A percentile compares a stretch with the other conserved stretches of the same genome.
These are phyloP conservation scores for Odontesthes bonariensis DNA, from an alignment of 2,113 vertebrate species.

Conservation along the genomic window DNA sequence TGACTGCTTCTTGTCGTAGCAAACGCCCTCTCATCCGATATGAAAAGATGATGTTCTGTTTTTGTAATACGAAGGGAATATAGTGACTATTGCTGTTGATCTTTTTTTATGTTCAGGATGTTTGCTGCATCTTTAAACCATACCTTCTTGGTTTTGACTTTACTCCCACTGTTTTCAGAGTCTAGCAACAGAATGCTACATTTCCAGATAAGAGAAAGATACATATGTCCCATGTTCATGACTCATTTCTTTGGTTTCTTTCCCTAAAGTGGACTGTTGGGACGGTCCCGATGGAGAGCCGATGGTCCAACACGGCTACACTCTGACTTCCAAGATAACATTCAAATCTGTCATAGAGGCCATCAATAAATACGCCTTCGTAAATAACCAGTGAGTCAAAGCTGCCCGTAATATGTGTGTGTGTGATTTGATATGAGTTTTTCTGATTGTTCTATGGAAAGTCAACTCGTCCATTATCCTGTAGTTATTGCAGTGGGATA, in stretches of 20 bases:
- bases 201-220: background rate
- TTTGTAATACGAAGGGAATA: background rate
- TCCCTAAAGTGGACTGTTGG: slow-evolving; percentile 94
- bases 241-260: slow-evolving; percentile 7
- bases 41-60: background rate
- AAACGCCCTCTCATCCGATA: background rate
- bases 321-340: slow-evolving; percentile 95
- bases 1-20: background rate
- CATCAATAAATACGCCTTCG: slow-evolving; percentile 94
- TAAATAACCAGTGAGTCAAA: slow-evolving; percentile 92
- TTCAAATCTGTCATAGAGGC: slow-evolving; percentile 95
- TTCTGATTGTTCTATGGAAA: slow-evolving; percentile 23
- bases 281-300: slow-evolving; percentile 97
- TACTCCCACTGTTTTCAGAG: no score
- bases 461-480: slow-evolving; percentile 2
- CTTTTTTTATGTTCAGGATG: background rate
- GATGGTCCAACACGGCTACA: slow-evolving; percentile 96
- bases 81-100: background rate
- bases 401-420: slow-evolving; percentile 1
- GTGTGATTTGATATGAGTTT: background rate
- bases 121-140: no score
- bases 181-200: background rate
- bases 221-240: slow-evolving; percentile 20
- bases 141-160: no score
- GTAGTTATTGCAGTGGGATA: background rate